phyloP scores from a whole-genome alignment of 2,888 invertebrate species.

The Agriopis marginaria region DNA sequence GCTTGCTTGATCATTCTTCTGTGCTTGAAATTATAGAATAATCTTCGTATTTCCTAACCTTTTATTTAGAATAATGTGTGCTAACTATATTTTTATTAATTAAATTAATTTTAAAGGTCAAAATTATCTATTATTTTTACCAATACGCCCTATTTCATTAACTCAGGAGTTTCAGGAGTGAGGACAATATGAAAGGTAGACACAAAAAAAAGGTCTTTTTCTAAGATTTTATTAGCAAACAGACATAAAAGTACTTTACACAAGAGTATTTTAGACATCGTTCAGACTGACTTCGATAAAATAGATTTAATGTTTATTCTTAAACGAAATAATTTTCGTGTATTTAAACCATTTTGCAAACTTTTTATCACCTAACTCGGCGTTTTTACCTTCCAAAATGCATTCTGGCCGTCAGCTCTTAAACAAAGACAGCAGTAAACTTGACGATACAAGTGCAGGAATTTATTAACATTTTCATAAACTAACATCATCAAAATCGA shows the following conservation, averaged over 20 bases:
- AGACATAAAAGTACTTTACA: constrained; percentile 57
- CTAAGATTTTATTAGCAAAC: constrained; percentile 62
- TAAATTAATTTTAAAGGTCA: constrained; percentile 15
- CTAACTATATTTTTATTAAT: constrained; percentile 4
- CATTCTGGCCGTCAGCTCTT: too few relatives aligned
- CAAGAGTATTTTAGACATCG: constrained; percentile 39
- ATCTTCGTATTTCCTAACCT: constrained; percentile 11
- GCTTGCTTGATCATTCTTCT: not conserved
- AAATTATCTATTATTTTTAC: not conserved
- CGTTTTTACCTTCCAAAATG: too few relatives aligned
- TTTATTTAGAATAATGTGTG: constrained; percentile 24
- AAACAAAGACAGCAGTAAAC: too few relatives aligned
- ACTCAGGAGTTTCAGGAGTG: too few relatives aligned
- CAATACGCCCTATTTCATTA: not conserved
- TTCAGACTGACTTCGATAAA: constrained; percentile 30
- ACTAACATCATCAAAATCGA: constrained; percentile 14
- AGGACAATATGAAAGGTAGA: not conserved
- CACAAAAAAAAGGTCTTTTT: constrained; percentile 27
- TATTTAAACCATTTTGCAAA: too few relatives aligned
- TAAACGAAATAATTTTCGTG: not conserved
- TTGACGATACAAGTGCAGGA: too few relatives aligned
- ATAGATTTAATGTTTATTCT: too few relatives aligned
- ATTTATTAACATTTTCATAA: not conserved
- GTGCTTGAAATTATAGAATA: constrained; percentile 13
- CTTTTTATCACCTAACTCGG: too few relatives aligned